Conservation (phyloP, 2,888 invertebrate genomes). For the Leptopterna dolabrata region DNA sequence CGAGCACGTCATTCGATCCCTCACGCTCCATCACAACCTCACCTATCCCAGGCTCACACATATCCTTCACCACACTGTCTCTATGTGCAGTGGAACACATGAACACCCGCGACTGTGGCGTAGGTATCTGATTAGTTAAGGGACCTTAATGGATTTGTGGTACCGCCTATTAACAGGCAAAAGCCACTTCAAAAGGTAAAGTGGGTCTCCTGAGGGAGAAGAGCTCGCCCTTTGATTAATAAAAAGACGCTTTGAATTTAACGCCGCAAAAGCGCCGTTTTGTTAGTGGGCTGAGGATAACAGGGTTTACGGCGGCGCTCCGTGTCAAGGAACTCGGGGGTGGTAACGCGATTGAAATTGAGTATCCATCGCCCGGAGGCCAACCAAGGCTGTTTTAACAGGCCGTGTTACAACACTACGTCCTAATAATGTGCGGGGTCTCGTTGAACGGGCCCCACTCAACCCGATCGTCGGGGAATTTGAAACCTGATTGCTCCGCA, state of each 20-base stretch:
- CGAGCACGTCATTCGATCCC: too few species aligned
- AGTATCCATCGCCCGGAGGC: background rate
- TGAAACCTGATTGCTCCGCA: conserved; percentile 43
- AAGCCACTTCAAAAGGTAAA: background rate
- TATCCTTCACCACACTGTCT: too few species aligned
- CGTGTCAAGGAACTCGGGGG: background rate
- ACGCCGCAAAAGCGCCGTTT: background rate
- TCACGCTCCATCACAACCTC: too few species aligned
- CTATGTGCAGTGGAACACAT: too few species aligned
- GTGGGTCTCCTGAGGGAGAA: background rate
- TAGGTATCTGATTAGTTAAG: background rate
- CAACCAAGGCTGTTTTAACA: background rate
- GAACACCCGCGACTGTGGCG: too few species aligned
- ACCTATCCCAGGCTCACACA: too few species aligned
- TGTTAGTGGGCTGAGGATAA: background rate
- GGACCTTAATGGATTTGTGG: background rate
- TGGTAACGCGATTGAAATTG: conserved; percentile 22
- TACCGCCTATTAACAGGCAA: background rate
- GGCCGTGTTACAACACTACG: background rate
- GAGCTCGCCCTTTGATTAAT: background rate
- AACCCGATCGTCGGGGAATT: conserved; percentile 10
- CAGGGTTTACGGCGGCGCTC: background rate
- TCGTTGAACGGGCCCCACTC: background rate
- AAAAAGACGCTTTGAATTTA: background rate
- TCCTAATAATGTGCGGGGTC: background rate